Evolutionary conservation across 2,888 invertebrate genomes (phyloP), one percentile per base, ranked within the genome.

Genomic region (Drosophila niveifrons): DNA sequence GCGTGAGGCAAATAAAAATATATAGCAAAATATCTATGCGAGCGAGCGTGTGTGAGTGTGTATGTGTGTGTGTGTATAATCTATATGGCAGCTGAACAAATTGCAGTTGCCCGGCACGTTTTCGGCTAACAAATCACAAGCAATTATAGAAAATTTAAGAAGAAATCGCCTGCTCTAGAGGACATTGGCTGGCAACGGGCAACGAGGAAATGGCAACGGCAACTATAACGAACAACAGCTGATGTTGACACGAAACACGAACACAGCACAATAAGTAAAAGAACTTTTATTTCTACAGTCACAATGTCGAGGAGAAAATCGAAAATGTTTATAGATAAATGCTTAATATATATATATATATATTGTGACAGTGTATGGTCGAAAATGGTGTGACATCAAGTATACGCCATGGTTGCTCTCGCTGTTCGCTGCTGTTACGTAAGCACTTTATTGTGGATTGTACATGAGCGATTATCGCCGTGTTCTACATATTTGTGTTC

Each of bases 111-210:
- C 71, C 72, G 74, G 89, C 85, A 86, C 85, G 85, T 86, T 81
- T 75, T 81, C 64, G 82, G 82, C 84, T 77, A 86, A 86, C 85
- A 86, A 86, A 86, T 86, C 85, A 86, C 85, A 88, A 79, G 85
- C 89, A 88, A 86, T 86, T 86, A 86, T 86, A 86, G 85, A 86
- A 86, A 86, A 88, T 86, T 87, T 87, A 87, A 88, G 87, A 82
- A 85, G 85, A 76, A 83, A 82, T 82, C 71, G 80, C 71, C 62
- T 15, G 31, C 10, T 9, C 31, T 31, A 9, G 31, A 31, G 55
- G 44, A 44, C 44, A 61, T 53, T 36, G 57, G 48, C 56, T 17
- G 55, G 11, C 62, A 23, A 23, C 23, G 23, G 23, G 23, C 4
- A 23, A 23, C 23, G 23, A n/a, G n/a, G n/a, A n/a, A n/a, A n/a